These are phyloP conservation scores for Sialia sialis DNA, from an alignment of 2,113 vertebrate genomes.

Conservation along the genomic window DNA sequence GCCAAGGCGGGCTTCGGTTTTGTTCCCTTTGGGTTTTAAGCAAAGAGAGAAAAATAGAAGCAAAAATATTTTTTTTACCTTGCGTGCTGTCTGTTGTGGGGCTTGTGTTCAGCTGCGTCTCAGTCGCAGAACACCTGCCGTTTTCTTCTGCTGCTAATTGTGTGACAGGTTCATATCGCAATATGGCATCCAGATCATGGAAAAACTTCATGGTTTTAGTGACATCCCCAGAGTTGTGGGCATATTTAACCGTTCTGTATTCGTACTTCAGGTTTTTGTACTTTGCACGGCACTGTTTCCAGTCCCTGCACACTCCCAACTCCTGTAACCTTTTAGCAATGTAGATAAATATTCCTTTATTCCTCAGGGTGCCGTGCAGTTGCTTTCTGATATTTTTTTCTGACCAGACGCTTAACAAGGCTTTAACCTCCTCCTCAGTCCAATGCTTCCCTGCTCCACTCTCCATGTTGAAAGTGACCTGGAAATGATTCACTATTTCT, in stretches of 20 bases:
- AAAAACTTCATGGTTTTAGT: conserved; percentile 79
- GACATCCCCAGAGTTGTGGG: conserved; percentile 67
- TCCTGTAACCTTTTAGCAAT: conserved; percentile 87
- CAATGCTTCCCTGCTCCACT: conserved; percentile 80
- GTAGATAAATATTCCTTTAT: conserved; percentile 87
- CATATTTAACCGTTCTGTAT: conserved; percentile 78
- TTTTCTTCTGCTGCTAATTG: conserved; percentile 67
- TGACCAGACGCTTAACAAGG: conserved; percentile 85
- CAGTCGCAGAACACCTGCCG: conserved; percentile 59
- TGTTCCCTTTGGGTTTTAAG: neutral
- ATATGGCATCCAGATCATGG: conserved; percentile 73
- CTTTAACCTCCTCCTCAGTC: conserved; percentile 83
- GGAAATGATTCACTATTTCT: conserved; percentile 89
- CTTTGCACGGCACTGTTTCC: conserved; percentile 87
- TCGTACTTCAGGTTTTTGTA: conserved; percentile 88
- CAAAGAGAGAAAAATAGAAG: conserved; percentile 41
- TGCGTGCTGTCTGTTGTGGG: conserved; percentile 44
- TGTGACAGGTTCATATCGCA: conserved; percentile 63
- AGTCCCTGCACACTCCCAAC: conserved; percentile 83
- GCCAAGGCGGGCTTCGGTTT: neutral
- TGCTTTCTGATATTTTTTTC: conserved; percentile 79
- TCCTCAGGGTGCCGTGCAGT: conserved; percentile 79
- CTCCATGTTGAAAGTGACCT: conserved; percentile 92
- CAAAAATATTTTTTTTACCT: conserved; percentile 61
- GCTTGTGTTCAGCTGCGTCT: conserved; percentile 47